Evolutionary conservation across 2,113 vertebrate genomes (phyloP), one percentile per base, ranked within the genome.

Genomic region (Hippopotamus amphibius): DNA sequence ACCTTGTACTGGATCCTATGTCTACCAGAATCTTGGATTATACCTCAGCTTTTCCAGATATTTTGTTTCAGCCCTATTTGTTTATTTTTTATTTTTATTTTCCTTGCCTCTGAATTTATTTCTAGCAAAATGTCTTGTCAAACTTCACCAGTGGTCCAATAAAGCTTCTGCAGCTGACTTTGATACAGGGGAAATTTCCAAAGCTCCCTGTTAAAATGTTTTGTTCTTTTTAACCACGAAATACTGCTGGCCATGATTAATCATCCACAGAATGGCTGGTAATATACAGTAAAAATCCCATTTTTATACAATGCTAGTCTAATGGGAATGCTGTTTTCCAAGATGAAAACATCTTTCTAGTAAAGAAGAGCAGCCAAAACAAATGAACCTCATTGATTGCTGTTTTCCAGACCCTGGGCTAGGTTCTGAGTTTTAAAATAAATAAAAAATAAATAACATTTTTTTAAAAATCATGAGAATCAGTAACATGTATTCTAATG

Each of bases 1-100:
- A 21, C 46, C 68, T 86, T 33, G 2, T 92, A 65, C 37, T 21
- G 14, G 4, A 33, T 26, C 65, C 6, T 13, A 0, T 33, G 7
- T 57, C 55, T 63, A 14, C 43, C n/a, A 55, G 46, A 93, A 55
- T 37, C 33, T 21, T 15, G 6, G n/a, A 26, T 19, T 50, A 21
- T 28, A 72, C 26, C 50, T 87, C 30, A 86, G 53, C 21, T 93
- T 95, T 88, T 84, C 33, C 46, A 72, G 63, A 53, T 68, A 48
- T 17, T 71, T 96, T 76, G 43, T 57, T 92, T 68, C 5, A 26
- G 4, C 61, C 4, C 6, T 57, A 0, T 66, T 97, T 93, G 37
- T 72, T 82, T 88, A n/a, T 5, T 11, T 55, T 83, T 88, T 82
- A 53, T 86, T 94, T 96, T 83, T 55, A 90, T 94, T 97, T 94